Evolutionary conservation across 2,888 invertebrate genomes (phyloP).

Genomic region (Cepaea hortensis): DNA sequence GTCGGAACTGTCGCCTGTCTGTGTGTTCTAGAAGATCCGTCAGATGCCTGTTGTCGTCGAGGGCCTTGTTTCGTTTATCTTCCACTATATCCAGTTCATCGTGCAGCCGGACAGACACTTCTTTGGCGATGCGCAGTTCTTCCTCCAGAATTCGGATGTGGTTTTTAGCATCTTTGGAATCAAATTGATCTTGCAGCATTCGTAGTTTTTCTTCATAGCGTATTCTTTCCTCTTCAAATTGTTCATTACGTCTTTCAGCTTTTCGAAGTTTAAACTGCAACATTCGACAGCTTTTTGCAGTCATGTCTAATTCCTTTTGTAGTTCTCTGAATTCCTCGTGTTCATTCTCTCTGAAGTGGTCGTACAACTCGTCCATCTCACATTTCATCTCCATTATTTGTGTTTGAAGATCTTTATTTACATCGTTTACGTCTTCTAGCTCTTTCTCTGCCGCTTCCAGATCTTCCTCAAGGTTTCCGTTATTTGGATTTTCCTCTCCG

Average conservation of each 20-base stretch:
- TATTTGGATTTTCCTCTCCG: conserved; percentile 77
- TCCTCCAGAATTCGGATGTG: conserved; percentile 86
- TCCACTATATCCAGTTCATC: conserved; percentile 78
- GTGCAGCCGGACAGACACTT: conserved; percentile 80
- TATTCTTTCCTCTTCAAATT: conserved; percentile 89
- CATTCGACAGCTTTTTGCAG: conserved; percentile 97
- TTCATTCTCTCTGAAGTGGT: conserved; percentile 92
- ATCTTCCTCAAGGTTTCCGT: conserved; percentile 78
- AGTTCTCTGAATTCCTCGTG: conserved; percentile 93
- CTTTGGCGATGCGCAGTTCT: conserved; percentile 85
- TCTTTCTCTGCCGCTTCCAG: conserved; percentile 91
- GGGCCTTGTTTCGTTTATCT: conserved; percentile 86
- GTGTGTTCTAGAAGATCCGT: conserved; percentile 76
- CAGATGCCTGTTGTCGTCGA: conserved; percentile 85
- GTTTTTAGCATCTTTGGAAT: conserved; percentile 67
- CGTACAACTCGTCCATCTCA: conserved; percentile 99
- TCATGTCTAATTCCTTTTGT: conserved; percentile 95
- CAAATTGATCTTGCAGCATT: conserved; percentile 73
- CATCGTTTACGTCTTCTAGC: conserved; percentile 81
- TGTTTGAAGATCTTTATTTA: conserved; percentile 94
- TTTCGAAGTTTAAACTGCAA: conserved; percentile 98
- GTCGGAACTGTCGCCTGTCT: conserved; percentile 72
- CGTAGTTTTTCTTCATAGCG: conserved; percentile 78
- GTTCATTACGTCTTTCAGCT: conserved; percentile 87
- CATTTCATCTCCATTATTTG: conserved; percentile 94